phyloP scores from a whole-genome alignment of 2,113 vertebrate species.

The Heterotis niloticus region DNA sequence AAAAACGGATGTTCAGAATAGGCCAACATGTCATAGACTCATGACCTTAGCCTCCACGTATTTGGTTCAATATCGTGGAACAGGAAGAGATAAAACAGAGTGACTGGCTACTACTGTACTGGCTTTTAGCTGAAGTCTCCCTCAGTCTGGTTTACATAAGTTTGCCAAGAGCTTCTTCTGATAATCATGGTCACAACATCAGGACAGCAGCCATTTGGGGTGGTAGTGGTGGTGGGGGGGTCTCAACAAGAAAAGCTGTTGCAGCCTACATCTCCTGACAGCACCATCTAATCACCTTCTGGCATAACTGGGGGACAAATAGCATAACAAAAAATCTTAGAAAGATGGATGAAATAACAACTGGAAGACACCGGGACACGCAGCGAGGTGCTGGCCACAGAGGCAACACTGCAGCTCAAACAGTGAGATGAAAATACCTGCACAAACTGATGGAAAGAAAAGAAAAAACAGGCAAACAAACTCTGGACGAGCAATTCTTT shows the following conservation, averaged over 20 bases:
- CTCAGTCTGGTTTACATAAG: background rate
- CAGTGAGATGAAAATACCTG: slow-evolving; percentile 3
- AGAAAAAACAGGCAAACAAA: no score
- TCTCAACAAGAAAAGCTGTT: no score
- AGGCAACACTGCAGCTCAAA: background rate
- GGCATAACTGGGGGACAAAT: background rate
- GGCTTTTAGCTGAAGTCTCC: background rate
- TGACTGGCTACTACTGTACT: no score
- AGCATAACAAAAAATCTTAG: background rate
- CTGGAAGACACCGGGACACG: background rate
- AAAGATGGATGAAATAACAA: background rate
- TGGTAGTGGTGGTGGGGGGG: no score
- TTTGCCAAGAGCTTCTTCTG: background rate
- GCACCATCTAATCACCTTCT: background rate
- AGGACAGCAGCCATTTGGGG: background rate
- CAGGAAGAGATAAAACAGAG: background rate
- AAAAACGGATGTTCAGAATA: background rate
- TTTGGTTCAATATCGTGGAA: no score
- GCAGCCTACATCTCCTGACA: background rate
- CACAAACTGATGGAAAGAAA: background rate
- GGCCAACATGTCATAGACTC: no score
- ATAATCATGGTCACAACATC: background rate
- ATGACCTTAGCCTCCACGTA: no score
- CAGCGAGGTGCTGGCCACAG: background rate
- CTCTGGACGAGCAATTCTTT: no score